Evolutionary conservation across 2,888 invertebrate species (phyloP), one percentile per base, ranked within the genome.

Genomic region (Dasysyrphus tricinctus): DNA sequence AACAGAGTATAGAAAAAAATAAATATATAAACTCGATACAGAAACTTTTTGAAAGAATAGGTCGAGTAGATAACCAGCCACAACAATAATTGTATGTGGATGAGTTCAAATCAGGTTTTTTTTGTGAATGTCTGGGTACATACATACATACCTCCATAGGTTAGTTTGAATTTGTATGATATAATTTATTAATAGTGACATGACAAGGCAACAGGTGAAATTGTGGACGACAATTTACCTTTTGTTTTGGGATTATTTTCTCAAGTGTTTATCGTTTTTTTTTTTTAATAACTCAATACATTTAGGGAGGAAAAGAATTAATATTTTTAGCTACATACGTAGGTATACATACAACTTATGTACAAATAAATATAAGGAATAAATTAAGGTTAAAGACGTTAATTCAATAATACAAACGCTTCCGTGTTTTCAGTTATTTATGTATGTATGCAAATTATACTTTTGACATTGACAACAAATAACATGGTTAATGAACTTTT

Each of bases 151-250:
- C 47, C 34, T 73, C 8, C 47, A 9, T 47, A 49, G n/a, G 14
- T 37, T 29, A 39, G 24, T 54, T 54, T 54, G 3, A 49, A 49
- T 49, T 47, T 37, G 19, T 34, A 49, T 39, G n/a, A 54, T 39
- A 24, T 51, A 9, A 51, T 39, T 19, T 69, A 78, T 73, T 81
- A 84, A 84, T 63, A 47, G 51, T 51, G 67, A 47, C 77, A 81
- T 70, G 77, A 77, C 69, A 77, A 63, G 73, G 73, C 85, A 85
- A 85, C 85, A 85, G 81, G 81, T 85, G 81, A 81, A 80, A 16
- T 80, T 59, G 19, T 59, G 47, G 34, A 44, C 16, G 51, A 57
- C 70, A 72, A 37, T 69, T 51, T 34, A 67, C 51, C 44, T 73
- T 57, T 72, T 70, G 32, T 76, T 73, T 67, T 19, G 11, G 29